Percentiles rank a stretch among this genome's conserved stretches.
Evolutionary conservation across 2,113 vertebrate genomes (phyloP).

Genomic region (Rhabdomys dilectus): DNA sequence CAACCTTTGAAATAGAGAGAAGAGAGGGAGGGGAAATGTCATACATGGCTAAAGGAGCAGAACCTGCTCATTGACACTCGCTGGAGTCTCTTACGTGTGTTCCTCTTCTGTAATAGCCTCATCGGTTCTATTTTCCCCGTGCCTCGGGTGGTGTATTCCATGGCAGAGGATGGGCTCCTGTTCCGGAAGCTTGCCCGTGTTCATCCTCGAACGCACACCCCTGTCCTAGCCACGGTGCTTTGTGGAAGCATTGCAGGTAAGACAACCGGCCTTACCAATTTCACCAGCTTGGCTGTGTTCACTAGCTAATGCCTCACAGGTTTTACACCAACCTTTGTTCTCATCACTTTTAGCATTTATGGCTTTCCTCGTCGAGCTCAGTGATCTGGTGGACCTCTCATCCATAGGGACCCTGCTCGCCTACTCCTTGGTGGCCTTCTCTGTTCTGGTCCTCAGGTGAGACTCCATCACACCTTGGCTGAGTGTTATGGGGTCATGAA

Average conservation of each 20-base stretch:
- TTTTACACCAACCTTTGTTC: neutral
- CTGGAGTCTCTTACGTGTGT: fast-evolving
- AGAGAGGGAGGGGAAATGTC: neutral
- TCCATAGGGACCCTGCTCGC: constrained; percentile 94
- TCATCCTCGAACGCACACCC: constrained; percentile 90
- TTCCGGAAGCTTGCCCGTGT: constrained; percentile 90
- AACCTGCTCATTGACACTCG: neutral
- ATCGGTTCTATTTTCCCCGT: constrained; percentile 95
- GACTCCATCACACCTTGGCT: neutral
- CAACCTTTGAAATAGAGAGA: neutral
- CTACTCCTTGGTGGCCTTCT: constrained; percentile 94
- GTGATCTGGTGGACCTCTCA: constrained; percentile 94
- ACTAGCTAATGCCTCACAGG: neutral
- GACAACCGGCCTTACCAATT: neutral
- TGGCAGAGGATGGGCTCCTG: constrained; percentile 95
- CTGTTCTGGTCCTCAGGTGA: constrained; percentile 95
- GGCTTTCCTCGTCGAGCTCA: constrained; percentile 94
- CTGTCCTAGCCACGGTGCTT: constrained; percentile 89
- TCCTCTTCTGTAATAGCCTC: constrained; percentile 85
- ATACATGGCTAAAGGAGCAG: neutral
- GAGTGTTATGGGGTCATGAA: neutral
- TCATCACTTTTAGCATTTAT: constrained; percentile 86
- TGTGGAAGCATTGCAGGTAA: constrained; percentile 90
- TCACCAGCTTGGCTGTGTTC: neutral
- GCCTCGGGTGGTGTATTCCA: constrained; percentile 95